phyloP scores from a whole-genome alignment of 2,888 invertebrate genomes.

The Amiota mariae region DNA sequence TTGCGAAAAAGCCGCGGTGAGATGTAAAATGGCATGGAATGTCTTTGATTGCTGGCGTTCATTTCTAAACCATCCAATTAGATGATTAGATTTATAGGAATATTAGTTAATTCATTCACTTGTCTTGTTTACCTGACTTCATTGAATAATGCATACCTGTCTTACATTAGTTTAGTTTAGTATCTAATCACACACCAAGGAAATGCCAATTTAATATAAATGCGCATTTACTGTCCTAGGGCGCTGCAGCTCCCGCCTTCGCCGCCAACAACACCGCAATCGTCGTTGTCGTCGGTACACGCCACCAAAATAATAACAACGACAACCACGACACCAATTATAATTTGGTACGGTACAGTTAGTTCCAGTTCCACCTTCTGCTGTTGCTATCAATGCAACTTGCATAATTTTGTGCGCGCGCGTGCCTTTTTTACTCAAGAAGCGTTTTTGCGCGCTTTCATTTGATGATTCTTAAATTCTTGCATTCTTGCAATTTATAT shows the following conservation, averaged over 20 bases:
- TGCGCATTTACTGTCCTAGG: conserved; percentile 18
- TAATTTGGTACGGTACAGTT: conserved; percentile 57
- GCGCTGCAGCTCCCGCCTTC: conserved; percentile 15
- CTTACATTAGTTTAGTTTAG: not conserved
- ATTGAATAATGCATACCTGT: not conserved
- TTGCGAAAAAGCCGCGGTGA: conserved; percentile 67
- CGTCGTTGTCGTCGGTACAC: conserved; percentile 22
- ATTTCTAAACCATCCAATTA: conserved; percentile 23
- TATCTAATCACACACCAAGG: not conserved
- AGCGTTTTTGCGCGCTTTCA: not conserved
- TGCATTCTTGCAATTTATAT: not conserved
- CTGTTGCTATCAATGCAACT: conserved; percentile 51
- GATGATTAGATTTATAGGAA: conserved; percentile 35
- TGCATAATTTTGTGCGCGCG: conserved; percentile 56
- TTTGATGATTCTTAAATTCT: not conserved
- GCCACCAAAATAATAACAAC: conserved; percentile 17
- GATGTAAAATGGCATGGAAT: conserved; percentile 70
- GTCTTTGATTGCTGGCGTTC: conserved; percentile 46
- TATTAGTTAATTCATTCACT: conserved; percentile 21
- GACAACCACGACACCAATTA: conserved; percentile 24
- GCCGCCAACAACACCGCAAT: conserved; percentile 13
- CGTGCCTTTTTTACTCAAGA: not conserved
- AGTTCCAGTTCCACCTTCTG: conserved; percentile 32
- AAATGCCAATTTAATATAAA: conserved; percentile 33
- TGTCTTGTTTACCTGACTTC: not conserved